These are phyloP conservation scores for Ptiloglossa arizonensis DNA, from an alignment of 1,140 invertebrate species.

Conservation along the genomic window DNA sequence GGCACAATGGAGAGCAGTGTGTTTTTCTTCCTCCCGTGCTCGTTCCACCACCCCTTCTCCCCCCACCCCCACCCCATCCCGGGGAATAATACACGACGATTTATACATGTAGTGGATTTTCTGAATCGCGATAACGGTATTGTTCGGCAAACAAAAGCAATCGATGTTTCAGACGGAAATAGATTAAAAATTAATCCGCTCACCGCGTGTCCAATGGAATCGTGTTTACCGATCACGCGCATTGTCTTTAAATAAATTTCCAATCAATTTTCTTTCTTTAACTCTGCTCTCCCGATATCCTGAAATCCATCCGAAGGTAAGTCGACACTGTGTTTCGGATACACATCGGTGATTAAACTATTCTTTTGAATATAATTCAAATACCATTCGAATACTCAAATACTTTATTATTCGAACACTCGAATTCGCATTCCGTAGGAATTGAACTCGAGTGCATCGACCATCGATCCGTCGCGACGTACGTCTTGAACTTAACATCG, in stretches of 20 bases:
- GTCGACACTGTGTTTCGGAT: too few species aligned
- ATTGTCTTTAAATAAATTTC: slow-evolving; percentile 17
- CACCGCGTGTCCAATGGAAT: not conserved
- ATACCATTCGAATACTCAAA: too few species aligned
- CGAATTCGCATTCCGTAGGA: too few species aligned
- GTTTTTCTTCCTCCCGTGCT: not conserved
- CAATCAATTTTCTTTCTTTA: not conserved
- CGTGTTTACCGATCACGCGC: slow-evolving; percentile 3
- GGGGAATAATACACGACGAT: slow-evolving; percentile 12
- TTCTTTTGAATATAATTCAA: too few species aligned
- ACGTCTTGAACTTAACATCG: too few species aligned
- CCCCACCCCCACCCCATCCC: not conserved
- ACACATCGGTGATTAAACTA: too few species aligned
- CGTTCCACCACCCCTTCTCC: not conserved
- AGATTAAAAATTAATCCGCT: slow-evolving; percentile 23
- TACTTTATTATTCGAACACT: too few species aligned
- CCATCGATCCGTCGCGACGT: too few species aligned
- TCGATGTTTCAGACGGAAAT: slow-evolving; percentile 6
- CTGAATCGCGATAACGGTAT: slow-evolving; percentile 7
- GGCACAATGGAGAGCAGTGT: not conserved
- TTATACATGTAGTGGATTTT: slow-evolving; percentile 11
- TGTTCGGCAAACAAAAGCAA: slow-evolving; percentile 8
- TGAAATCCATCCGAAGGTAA: not conserved
- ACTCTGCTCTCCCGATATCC: not conserved
- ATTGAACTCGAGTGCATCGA: too few species aligned